phyloP scores from a whole-genome alignment of 2,797 vertebrate genomes.

The Parambassis ranga region DNA sequence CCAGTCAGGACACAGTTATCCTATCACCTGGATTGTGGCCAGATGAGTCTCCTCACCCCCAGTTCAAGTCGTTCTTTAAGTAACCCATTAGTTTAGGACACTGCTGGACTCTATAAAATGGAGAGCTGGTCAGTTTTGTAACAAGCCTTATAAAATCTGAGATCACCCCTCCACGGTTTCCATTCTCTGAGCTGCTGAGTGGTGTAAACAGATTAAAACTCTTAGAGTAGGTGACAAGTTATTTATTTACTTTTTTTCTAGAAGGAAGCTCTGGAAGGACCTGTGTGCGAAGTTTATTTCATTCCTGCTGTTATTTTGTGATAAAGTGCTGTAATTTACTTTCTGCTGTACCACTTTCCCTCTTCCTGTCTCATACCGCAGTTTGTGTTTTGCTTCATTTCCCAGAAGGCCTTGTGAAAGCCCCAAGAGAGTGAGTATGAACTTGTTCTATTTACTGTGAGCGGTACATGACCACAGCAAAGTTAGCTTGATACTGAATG shows the following conservation, averaged over 20 bases:
- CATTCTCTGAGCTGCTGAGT: neutral
- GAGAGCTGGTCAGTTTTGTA: too few species aligned
- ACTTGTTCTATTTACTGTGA: conserved; percentile 39
- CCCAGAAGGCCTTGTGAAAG: conserved; percentile 16
- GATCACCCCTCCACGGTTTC: too few species aligned
- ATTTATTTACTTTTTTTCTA: too few species aligned
- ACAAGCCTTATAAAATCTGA: too few species aligned
- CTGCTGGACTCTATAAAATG: too few species aligned
- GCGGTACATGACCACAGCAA: conserved; percentile 7
- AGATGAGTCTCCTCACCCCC: too few species aligned
- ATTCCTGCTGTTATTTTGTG: conserved; percentile 38
- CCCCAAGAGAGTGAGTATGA: conserved; percentile 14
- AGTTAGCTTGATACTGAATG: neutral
- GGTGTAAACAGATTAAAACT: conserved; percentile 55
- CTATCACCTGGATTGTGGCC: too few species aligned
- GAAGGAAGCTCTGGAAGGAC: neutral
- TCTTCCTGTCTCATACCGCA: neutral
- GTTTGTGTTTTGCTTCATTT: conserved; percentile 44
- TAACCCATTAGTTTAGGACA: too few species aligned
- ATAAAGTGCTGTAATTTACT: conserved; percentile 55
- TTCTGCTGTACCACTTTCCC: conserved; percentile 25
- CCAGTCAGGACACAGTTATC: too few species aligned
- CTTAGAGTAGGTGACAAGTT: conserved; percentile 35
- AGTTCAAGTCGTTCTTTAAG: too few species aligned
- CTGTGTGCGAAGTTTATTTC: conserved; percentile 15